Base-by-base conservation (phyloP, 2,113 vertebrate genomes). In the Triplophysa tibetana region DNA sequence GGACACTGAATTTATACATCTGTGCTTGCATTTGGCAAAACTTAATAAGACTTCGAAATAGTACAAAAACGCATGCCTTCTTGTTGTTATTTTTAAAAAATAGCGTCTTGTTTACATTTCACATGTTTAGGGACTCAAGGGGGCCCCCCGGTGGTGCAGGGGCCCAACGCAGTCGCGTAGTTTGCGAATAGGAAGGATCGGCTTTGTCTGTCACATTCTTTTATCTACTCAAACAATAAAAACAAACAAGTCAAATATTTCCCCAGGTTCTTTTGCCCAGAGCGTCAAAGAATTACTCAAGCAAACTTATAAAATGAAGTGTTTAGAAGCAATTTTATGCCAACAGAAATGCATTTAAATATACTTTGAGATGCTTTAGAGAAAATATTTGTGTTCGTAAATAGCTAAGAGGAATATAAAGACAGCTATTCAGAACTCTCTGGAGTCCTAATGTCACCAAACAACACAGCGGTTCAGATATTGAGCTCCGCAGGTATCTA, bases 221-320 rank as follows among this genome's bases (percentile, higher is more conserved):
- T 80, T 82, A 78, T 82, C 80, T 82, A 75, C 81, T 81, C 69
- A 38, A 80, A 82, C 69, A 85, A 82, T 66, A 82, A 67, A 82
- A 82, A 77, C 77, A 78, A 72, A 11, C 26, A 38, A 76, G 45
- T 48, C 77, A 80, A 85, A 85, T 82, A 80, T 80, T 85, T 82
- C 75, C 78, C 45, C 62, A 73, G 73, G 41, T 70, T 66, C 73
- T 78, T 60, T 29, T 68, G 80, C 79, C 70, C 65, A 69, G 45
- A 75, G 17, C 52, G 52, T 54, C 52, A 56, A 56, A 21, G 1
- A 21, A 43, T 8, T 45, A 21, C 70, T 52, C 11, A 67, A 67
- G 2, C 21, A 2, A 72, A 17, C 26, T 61, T 60, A 74, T 74
- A 0, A 2, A 60, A 61, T 61, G 14, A 9, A 56, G 50, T 24